phyloP scores from a whole-genome alignment of 1,140 invertebrate species.

The Brachionus rubens region DNA sequence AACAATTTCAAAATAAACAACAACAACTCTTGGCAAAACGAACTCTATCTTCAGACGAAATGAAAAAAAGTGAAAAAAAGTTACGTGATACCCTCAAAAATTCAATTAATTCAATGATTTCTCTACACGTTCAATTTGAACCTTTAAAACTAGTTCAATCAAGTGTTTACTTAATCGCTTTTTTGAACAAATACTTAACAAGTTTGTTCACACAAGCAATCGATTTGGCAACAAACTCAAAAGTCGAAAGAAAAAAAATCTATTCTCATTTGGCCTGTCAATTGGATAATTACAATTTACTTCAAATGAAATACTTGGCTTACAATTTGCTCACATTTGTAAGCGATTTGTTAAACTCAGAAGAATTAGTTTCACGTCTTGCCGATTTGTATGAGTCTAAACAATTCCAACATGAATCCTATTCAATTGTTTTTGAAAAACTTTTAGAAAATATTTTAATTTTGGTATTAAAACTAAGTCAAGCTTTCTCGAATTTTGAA shows the following conservation, averaged over 20 bases:
- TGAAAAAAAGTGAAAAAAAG: constrained; percentile 40
- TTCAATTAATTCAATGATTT: constrained; percentile 22
- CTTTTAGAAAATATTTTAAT: constrained; percentile 2
- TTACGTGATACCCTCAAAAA: constrained; percentile 20
- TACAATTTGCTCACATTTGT: constrained; percentile 46
- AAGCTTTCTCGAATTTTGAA: constrained; percentile 64
- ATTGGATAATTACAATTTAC: constrained; percentile 37
- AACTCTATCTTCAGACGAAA: background rate
- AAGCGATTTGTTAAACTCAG: constrained; percentile 18
- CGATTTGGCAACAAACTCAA: constrained; percentile 2
- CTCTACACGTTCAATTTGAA: constrained; percentile 30
- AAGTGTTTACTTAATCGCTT: constrained; percentile 23
- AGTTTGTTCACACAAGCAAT: constrained; percentile 3
- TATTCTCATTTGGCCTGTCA: constrained; percentile 43
- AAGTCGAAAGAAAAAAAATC: constrained; percentile 21
- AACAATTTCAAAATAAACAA: constrained; percentile 33
- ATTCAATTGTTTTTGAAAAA: constrained; percentile 4
- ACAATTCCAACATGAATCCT: background rate
- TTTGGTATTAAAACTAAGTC: constrained; percentile 66
- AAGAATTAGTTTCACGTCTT: background rate
- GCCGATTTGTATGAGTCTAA: constrained; percentile 10
- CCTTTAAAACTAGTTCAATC: constrained; percentile 19
- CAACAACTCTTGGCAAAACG: constrained; percentile 9
- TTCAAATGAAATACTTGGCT: constrained; percentile 42
- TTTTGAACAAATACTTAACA: constrained; percentile 41